A percentile compares a stretch with the other conserved stretches of the same genome.
Evolutionary conservation across 2,113 vertebrate species (phyloP).

Genomic region (Asarcornis scutulata): DNA sequence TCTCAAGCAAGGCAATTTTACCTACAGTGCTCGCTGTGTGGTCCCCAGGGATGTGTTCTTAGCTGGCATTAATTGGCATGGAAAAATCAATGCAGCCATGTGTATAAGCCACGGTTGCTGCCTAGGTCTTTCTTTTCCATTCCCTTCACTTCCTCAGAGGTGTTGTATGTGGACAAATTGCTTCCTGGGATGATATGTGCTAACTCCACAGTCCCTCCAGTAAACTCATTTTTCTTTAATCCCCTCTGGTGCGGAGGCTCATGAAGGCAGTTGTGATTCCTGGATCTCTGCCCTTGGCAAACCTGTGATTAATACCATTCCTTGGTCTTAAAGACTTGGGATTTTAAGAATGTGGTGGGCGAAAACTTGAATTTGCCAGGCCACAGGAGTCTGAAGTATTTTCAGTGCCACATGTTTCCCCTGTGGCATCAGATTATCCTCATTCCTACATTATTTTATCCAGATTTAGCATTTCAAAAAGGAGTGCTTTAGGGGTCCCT

Average conservation of each 20-base stretch:
- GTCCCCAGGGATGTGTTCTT: not conserved
- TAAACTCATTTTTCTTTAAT: slow-evolving; percentile 19
- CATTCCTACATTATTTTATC: not conserved
- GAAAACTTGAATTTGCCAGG: not conserved
- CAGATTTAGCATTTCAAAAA: not conserved
- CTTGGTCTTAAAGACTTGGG: not conserved
- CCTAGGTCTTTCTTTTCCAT: not conserved
- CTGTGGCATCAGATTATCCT: not conserved
- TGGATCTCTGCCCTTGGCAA: slow-evolving; percentile 7
- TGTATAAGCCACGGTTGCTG: not conserved
- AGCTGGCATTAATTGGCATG: slow-evolving; percentile 8
- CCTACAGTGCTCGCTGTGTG: not conserved
- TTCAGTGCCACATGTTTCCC: not conserved
- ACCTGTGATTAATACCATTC: not conserved
- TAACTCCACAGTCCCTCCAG: not conserved
- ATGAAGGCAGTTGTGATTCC: not conserved
- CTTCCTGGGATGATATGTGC: not conserved
- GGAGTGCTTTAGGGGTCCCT: not conserved
- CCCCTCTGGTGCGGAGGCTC: not conserved
- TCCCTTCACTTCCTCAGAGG: rapidly evolving
- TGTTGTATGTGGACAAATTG: not conserved
- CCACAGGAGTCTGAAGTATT: not conserved
- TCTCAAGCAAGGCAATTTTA: not conserved
- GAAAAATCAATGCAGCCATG: not conserved
- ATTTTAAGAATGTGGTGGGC: not conserved